Base-by-base conservation (phyloP, 1,140 invertebrate species). In the Dysdera silvatica region DNA sequence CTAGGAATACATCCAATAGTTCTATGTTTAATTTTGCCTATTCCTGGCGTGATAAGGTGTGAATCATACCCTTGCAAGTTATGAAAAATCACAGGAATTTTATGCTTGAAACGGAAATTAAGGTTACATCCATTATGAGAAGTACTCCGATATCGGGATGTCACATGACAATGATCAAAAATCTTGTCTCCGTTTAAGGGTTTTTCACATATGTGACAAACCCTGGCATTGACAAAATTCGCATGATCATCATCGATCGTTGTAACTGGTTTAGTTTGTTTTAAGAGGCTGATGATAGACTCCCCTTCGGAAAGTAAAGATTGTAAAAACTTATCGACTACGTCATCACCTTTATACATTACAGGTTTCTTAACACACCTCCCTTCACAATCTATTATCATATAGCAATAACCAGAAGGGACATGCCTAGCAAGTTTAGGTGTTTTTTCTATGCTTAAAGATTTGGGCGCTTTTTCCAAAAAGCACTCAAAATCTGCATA, bases 91-190 rank as follows among this genome's bases (percentile, higher is more conserved):
- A n/a, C n/a, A n/a, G n/a, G n/a, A n/a, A n/a, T n/a, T n/a, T n/a
- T n/a, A n/a, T n/a, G 26, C 29, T 51, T 20, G 4, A 29, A 6
- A n/a, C 6, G 7, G 7, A 20, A 29, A 7, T 51, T 51, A 6
- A 51, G 7, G n/a, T 51, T 51, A 51, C 48, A 51, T 29, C 4
- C 7, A 51, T 51, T 51, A 29, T 51, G 48, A 14, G 48, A 20
- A 26, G 20, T 28, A 7, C 48, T 28, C 6, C 48, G 48, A n/a
- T 26, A n/a, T n/a, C n/a, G n/a, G n/a, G n/a, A n/a, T n/a, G n/a
- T 54, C 4, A 37, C n/a, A 26, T 54, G 52, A 54, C 18, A 6
- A 54, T 54, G 52, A 37, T 54, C 52, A 18, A 12, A n/a, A 6
- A 54, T 32, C 31, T 18, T 31, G 29, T 54, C 28, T 5, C 18